Evolutionary conservation across 1,140 invertebrate genomes (phyloP).

Genomic region (Scylla paramamosain): DNA sequence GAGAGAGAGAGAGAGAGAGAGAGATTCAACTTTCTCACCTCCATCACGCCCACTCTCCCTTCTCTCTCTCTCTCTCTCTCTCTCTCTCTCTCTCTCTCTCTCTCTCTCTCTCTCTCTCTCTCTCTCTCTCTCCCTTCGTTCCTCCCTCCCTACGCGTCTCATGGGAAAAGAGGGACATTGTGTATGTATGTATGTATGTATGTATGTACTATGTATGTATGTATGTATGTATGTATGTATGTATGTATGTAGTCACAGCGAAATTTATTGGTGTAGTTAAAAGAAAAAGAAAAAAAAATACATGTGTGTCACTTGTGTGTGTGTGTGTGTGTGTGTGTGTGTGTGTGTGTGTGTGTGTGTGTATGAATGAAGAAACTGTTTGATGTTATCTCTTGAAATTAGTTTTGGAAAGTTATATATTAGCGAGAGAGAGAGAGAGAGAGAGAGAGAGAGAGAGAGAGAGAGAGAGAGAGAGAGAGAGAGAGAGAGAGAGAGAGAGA

Average conservation of each 20-base stretch:
- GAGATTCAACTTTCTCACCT: not conserved
- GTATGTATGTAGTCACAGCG: no score
- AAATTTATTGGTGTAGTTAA: no score
- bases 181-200: constrained; percentile 32
- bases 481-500: not conserved
- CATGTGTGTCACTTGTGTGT: not conserved
- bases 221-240: not conserved
- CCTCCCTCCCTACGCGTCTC: constrained; percentile 31
- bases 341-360: constrained; percentile 6
- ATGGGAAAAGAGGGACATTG: not conserved
- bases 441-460: not conserved
- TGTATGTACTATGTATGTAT: constrained; percentile 33
- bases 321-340: constrained; percentile 27
- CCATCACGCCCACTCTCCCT: not conserved
- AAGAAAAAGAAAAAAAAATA: no score
- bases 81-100: constrained; percentile 2
- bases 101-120: constrained; percentile 27
- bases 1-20: not conserved
- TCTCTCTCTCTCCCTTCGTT: constrained; percentile 44
- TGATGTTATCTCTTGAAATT: not conserved
- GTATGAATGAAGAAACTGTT: not conserved
- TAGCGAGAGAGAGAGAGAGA: not conserved
- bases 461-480: not conserved
- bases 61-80: not conserved
- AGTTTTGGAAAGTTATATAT: not conserved